phyloP scores from a whole-genome alignment of 1,140 invertebrate species.

The Philotrypesis tridentata region DNA sequence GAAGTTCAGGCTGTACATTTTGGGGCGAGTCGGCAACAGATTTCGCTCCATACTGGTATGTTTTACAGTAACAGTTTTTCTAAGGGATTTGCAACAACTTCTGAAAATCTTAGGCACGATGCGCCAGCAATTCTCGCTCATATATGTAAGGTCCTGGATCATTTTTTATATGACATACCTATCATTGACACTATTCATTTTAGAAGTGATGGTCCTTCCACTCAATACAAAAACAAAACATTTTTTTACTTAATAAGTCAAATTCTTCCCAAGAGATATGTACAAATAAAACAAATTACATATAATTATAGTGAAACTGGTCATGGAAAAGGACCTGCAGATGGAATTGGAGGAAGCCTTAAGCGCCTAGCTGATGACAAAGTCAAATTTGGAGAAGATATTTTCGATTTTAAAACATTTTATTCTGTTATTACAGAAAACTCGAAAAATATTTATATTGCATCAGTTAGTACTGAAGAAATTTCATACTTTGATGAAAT shows the following conservation, averaged over 20 bases:
- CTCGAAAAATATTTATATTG: no score
- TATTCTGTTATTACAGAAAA: no score
- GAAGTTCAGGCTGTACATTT: conserved; percentile 53
- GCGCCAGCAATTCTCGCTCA: conserved; percentile 49
- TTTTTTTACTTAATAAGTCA: no score
- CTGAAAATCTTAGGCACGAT: conserved; percentile 50
- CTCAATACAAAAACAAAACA: no score
- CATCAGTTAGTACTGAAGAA: no score
- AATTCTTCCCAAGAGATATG: no score
- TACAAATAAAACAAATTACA: no score
- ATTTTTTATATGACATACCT: not conserved
- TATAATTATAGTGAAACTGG: no score
- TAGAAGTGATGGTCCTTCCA: no score
- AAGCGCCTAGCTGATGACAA: conserved; percentile 51
- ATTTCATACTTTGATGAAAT: no score
- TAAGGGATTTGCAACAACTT: conserved; percentile 49
- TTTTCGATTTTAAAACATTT: no score
- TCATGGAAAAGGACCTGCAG: conserved; percentile 54
- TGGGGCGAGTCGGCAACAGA: conserved; percentile 47
- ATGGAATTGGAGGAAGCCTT: conserved; percentile 55
- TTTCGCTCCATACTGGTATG: no score
- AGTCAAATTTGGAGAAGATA: conserved; percentile 45
- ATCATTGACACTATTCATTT: not conserved
- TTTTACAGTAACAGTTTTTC: conserved; percentile 40
- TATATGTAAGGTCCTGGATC: conserved; percentile 37